phyloP scores from a whole-genome alignment of 2,888 invertebrate genomes.

The Ornithoptera priamus region DNA sequence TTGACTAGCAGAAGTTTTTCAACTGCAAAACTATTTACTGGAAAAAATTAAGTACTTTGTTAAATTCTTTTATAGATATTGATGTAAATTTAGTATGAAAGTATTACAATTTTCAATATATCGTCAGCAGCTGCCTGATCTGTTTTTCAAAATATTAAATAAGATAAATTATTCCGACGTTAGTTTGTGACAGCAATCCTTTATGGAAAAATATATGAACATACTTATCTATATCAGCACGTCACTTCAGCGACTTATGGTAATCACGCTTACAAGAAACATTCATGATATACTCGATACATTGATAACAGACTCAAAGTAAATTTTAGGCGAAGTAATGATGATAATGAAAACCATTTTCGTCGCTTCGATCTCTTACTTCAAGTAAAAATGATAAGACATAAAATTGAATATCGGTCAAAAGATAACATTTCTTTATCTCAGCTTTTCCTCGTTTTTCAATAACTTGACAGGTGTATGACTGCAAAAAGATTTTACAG shows the following conservation, averaged over 20 bases:
- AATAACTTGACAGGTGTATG: neutral
- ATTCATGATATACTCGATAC: neutral
- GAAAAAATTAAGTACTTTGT: too few relatives aligned
- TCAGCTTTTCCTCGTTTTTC: neutral
- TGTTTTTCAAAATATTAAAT: too few relatives aligned
- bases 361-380: neutral
- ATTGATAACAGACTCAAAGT: neutral
- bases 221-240: neutral
- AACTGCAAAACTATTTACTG: too few relatives aligned
- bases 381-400: neutral
- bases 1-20: too few relatives aligned
- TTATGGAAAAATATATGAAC: neutral
- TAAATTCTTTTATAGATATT: too few relatives aligned
- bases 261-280: neutral
- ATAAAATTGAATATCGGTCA: slow-evolving; percentile 1
- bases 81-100: too few relatives aligned
- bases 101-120: too few relatives aligned
- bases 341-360: neutral
- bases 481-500: neutral
- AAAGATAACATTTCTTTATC: slow-evolving; percentile 1
- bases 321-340: neutral
- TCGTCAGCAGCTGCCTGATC: too few relatives aligned
- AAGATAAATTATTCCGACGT: too few relatives aligned
- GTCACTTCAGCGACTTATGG: neutral
- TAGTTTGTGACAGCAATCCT: neutral